These are phyloP conservation scores for Chionodraco myersi DNA, from an alignment of 2,113 vertebrate species.

Conservation along the genomic window DNA sequence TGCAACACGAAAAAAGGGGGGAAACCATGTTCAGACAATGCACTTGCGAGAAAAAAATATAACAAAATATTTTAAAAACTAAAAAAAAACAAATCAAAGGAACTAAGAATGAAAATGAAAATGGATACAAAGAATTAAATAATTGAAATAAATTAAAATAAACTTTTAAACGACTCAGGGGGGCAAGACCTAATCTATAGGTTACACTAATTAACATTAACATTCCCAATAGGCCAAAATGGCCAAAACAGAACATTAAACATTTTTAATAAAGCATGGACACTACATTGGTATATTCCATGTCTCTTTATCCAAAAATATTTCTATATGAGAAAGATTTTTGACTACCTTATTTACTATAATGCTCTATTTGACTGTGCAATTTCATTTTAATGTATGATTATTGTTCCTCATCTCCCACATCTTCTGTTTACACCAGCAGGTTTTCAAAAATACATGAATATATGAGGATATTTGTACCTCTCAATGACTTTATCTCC, in stretches of 20 bases:
- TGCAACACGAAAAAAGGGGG: too few relatives aligned
- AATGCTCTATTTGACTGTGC: background rate
- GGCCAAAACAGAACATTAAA: background rate
- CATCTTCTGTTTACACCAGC: constrained; percentile 2
- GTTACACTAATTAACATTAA: too few relatives aligned
- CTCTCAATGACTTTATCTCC: background rate
- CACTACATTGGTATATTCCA: too few relatives aligned
- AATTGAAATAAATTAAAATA: background rate
- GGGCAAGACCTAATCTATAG: background rate
- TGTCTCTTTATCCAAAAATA: background rate
- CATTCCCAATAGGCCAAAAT: background rate
- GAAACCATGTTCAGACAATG: background rate
- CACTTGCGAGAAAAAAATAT: background rate
- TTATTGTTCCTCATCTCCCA: background rate
- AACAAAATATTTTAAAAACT: background rate
- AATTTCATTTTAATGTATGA: background rate
- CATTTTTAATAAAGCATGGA: background rate
- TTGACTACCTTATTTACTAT: background rate
- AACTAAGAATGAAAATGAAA: too few relatives aligned
- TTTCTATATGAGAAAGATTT: too few relatives aligned
- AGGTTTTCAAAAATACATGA: background rate
- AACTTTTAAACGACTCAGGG: background rate
- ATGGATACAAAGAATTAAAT: background rate
- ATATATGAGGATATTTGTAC: background rate
- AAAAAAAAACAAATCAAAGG: background rate